A percentile compares a stretch with the other conserved stretches of the same genome.
These are phyloP conservation scores for Drosophila sp. DNA, from an alignment of 1,140 invertebrate species.

Conservation along the genomic window DNA sequence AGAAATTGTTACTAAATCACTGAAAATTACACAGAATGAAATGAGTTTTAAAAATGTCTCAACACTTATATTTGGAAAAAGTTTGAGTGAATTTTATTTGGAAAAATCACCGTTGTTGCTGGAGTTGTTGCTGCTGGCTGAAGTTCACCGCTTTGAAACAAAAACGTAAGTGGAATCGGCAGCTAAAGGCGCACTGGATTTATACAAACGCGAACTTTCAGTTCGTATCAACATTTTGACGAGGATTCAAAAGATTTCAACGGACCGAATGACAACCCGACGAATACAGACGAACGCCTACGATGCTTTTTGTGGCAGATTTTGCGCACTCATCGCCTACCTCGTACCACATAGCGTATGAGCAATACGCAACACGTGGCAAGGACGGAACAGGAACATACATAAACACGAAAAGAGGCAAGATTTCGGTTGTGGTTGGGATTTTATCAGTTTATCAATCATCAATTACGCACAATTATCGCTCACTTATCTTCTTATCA, in stretches of 20 bases:
- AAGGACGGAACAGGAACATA: slow-evolving; percentile 16
- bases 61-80: slow-evolving; percentile 18
- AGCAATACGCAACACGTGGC: slow-evolving; percentile 73
- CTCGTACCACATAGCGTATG: slow-evolving; percentile 39
- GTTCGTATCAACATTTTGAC: slow-evolving; percentile 41
- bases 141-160: slow-evolving; percentile 70
- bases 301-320: slow-evolving; percentile 45
- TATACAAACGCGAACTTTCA: slow-evolving; percentile 52
- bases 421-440: slow-evolving; percentile 7
- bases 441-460: slow-evolving; percentile 62
- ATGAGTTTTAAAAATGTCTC: slow-evolving; percentile 20
- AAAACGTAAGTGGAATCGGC: slow-evolving; percentile 75
- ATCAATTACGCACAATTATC: slow-evolving; percentile 76
- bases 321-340: slow-evolving; percentile 64
- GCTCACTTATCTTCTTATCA: slow-evolving; percentile 67
- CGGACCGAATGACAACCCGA: slow-evolving; percentile 27
- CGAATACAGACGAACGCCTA: slow-evolving; percentile 47
- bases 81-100: slow-evolving; percentile 19
- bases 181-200: slow-evolving; percentile 61
- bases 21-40: slow-evolving; percentile 42
- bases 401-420: slow-evolving; percentile 17
- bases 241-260: slow-evolving; percentile 78
- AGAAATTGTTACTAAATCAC: slow-evolving; percentile 14
- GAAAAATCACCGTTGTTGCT: slow-evolving; percentile 47
- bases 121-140: slow-evolving; percentile 21